Evolutionary conservation across 2,888 invertebrate species (phyloP).

Genomic region (Diploptera punctata): DNA sequence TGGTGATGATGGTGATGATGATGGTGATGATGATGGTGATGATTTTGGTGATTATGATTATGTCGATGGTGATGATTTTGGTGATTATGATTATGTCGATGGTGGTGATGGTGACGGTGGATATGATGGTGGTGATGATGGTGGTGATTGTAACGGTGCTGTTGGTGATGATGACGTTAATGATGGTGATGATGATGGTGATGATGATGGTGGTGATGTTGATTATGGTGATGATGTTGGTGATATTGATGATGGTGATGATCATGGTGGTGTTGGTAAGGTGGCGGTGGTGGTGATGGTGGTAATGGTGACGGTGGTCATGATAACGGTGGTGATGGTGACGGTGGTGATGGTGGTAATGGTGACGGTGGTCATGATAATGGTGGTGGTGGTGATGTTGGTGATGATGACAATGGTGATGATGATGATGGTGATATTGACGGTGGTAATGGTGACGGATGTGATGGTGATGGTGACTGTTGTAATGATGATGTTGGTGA

Average conservation of each 20-base stretch:
- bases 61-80: too few relatives aligned
- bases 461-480: background rate
- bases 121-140: too few relatives aligned
- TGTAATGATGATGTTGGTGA: background rate
- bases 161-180: too few relatives aligned
- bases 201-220: background rate
- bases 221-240: too few relatives aligned
- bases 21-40: background rate
- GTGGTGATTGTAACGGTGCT: too few relatives aligned
- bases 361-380: background rate
- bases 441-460: too few relatives aligned
- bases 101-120: background rate
- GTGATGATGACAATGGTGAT: too few relatives aligned
- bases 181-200: too few relatives aligned
- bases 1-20: background rate
- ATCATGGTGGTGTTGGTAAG: too few relatives aligned
- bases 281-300: background rate
- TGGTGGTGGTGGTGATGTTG: too few relatives aligned
- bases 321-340: background rate
- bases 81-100: background rate
- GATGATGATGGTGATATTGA: background rate
- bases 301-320: background rate
- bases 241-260: too few relatives aligned
- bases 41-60: too few relatives aligned
- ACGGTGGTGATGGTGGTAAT: background rate